Base-by-base conservation (phyloP, 2,888 invertebrate species). In the Drosophila putrida region DNA sequence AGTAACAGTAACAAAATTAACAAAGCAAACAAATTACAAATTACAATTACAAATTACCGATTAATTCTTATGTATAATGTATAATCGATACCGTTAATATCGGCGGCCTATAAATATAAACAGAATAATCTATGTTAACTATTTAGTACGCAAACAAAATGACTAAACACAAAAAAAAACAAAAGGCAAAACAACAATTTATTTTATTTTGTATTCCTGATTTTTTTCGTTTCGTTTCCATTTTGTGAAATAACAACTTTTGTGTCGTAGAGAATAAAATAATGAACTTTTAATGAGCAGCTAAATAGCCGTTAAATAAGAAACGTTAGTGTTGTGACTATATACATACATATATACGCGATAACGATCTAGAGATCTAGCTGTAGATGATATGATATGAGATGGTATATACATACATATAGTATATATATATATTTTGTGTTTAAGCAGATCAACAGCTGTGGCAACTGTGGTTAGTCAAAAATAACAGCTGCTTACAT, bases 311-410 rank as follows among this genome's bases (percentile, higher is more conserved):
- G 60, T 64, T 82, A 79, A 68, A 50, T 76, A 82, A 80, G 85
- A 71, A 82, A 82, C 76, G 73, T 85, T 85, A 85, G 84, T 82
- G 84, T 85, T 85, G 84, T 85, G 84, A 85, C 82, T 82, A 81
- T 71, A 66, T 75, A 58, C 43, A 54, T 53, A 51, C 49, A 60
- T 46, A 69, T 57, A 54, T 44, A 50, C 38, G 54, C 54, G 28
- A 35, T 66, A 66, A 60, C 9, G 55, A 36, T 51, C 64, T 78
- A 75, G 68, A 15, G 60, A 43, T 55, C 62, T 75, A 75, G 71
- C 71, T 67, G 46, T 71, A 72, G 62, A 51, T 61, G 62, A 53
- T 61, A 43, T 39, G 59, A 50, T 62, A 63, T 53, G 44, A 50
- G n/a, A 57, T 49, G 39, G 35, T 55, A 61, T 53, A 77, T 61